These are phyloP conservation scores for Nipponia nippon DNA, from an alignment of 2,113 vertebrate genomes.

Conservation along the genomic window DNA sequence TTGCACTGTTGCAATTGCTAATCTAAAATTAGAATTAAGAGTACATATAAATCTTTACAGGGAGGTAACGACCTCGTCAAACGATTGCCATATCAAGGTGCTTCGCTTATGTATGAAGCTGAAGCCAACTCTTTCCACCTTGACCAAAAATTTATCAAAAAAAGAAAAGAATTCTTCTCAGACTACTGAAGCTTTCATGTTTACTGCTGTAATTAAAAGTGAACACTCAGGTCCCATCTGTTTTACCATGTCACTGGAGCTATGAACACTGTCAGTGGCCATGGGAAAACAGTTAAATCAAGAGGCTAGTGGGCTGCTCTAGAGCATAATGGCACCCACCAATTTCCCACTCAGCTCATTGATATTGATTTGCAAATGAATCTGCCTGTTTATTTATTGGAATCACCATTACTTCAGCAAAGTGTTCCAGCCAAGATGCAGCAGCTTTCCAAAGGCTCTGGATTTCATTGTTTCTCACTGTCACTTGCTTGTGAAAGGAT, in stretches of 20 bases:
- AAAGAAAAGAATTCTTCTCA: neutral
- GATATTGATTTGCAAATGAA: constrained; percentile 17
- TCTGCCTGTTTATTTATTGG: neutral
- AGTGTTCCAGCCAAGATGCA: neutral
- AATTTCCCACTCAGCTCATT: constrained; percentile 1
- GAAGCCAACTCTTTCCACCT: neutral
- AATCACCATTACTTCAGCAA: neutral
- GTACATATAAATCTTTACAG: neutral
- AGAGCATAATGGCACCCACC: neutral
- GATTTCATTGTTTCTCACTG: constrained; percentile 60
- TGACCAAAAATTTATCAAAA: neutral
- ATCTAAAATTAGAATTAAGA: constrained; percentile 22
- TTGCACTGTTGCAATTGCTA: neutral
- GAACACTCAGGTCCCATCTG: neutral
- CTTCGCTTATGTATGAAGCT: neutral
- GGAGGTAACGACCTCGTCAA: neutral
- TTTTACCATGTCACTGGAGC: neutral
- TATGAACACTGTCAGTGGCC: neutral
- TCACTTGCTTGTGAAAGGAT: constrained; percentile 36
- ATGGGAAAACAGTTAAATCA: neutral
- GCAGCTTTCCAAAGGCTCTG: neutral
- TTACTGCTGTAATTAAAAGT: constrained; percentile 18
- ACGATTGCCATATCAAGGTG: neutral
- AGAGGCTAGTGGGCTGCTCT: neutral
- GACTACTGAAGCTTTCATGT: neutral